Conservation (phyloP, 2,113 vertebrate genomes). For the Phocoena sinus region DNA sequence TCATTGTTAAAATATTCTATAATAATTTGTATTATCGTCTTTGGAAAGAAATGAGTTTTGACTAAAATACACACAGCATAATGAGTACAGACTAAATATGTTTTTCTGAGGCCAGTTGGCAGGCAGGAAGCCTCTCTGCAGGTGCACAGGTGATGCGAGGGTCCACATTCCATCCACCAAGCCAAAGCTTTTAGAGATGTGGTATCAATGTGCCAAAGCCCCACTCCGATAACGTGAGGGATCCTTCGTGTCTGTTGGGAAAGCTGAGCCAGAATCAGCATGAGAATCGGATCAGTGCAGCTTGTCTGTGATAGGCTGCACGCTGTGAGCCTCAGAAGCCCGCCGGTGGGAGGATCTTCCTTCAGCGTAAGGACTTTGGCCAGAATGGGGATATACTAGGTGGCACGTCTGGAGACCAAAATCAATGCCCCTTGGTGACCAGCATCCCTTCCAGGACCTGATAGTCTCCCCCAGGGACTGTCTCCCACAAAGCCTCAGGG, state of each 20-base stretch:
- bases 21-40: not conserved
- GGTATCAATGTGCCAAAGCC: rapidly evolving
- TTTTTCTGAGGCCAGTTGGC: not conserved
- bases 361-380: not conserved
- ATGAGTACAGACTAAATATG: not conserved
- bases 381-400: not conserved
- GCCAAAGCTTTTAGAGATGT: not conserved
- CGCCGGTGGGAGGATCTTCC: not conserved
- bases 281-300: not conserved
- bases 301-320: not conserved
- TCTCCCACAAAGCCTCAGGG: not conserved
- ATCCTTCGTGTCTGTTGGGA: not conserved
- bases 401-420: not conserved
- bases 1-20: not conserved
- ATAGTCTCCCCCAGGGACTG: not conserved
- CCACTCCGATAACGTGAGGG: not conserved
- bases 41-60: not conserved
- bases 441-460: not conserved
- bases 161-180: not conserved
- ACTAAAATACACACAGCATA: not conserved
- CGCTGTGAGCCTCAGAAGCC: not conserved
- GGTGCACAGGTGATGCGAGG: not conserved
- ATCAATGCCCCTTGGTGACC: not conserved
- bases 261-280: not conserved
- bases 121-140: not conserved